phyloP scores from a whole-genome alignment of 2,797 vertebrate species.

The Alfaro cultratus region DNA sequence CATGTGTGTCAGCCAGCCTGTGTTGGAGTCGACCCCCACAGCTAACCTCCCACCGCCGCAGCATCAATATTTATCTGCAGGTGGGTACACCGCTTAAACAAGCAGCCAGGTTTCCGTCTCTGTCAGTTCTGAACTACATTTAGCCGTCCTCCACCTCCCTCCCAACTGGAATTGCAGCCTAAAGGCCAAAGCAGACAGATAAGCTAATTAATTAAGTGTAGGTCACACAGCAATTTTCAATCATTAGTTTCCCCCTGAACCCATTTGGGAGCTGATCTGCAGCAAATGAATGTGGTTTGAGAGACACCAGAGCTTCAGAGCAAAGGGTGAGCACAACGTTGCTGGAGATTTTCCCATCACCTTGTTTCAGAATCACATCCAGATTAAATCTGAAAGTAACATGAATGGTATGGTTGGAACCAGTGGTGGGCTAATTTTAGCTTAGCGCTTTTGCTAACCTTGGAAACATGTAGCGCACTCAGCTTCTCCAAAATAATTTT shows the following conservation, averaged over 20 bases:
- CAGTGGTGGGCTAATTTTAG: background rate
- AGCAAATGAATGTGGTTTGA: slow-evolving; percentile 45
- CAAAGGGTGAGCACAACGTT: slow-evolving; percentile 1
- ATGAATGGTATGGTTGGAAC: background rate
- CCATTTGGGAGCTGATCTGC: slow-evolving; percentile 36
- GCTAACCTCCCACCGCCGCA: slow-evolving; percentile 40
- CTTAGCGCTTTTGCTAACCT: too few species aligned
- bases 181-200: slow-evolving; percentile 60
- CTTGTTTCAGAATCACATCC: background rate
- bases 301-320: slow-evolving; percentile 36
- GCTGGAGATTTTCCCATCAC: background rate
- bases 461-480: too few species aligned
- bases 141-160: background rate
- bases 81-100: slow-evolving; percentile 36
- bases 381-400: background rate
- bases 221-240: slow-evolving; percentile 53
- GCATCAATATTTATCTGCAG: slow-evolving; percentile 45
- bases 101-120: slow-evolving; percentile 15
- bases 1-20: slow-evolving; percentile 24
- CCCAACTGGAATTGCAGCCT: slow-evolving; percentile 54
- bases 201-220: slow-evolving; percentile 70
- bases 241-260: slow-evolving; percentile 58
- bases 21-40: slow-evolving; percentile 21
- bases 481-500: too few species aligned
- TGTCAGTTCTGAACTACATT: slow-evolving; percentile 1